Evolutionary conservation across 1,140 invertebrate species (phyloP).

Genomic region (Belonocnema kinseyi): DNA sequence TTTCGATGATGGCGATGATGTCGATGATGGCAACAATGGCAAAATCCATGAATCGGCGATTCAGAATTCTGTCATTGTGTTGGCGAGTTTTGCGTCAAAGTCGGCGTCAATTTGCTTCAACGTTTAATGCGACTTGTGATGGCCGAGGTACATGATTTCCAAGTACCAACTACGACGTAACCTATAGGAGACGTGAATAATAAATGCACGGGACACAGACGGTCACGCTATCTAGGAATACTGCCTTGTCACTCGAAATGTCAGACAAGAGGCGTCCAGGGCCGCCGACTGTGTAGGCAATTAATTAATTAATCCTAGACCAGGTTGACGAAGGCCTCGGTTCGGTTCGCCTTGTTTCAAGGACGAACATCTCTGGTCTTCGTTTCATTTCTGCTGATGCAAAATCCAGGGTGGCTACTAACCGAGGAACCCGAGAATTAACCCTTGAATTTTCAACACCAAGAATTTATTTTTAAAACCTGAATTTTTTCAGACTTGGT

Average conservation of each 20-base stretch:
- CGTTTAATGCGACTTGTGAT: slow-evolving; percentile 68
- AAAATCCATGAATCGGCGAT: not conserved
- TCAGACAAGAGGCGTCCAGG: slow-evolving; percentile 65
- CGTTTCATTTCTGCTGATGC: too few species aligned
- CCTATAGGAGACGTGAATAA: slow-evolving; percentile 73
- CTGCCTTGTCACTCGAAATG: slow-evolving; percentile 75
- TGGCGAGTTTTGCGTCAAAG: slow-evolving; percentile 12
- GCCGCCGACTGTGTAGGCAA: slow-evolving; percentile 60
- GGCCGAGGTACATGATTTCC: slow-evolving; percentile 61
- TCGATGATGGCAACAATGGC: not conserved
- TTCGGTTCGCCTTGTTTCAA: not conserved
- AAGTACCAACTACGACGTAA: slow-evolving; percentile 68
- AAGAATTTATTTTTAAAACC: too few species aligned
- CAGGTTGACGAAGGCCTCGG: slow-evolving; percentile 42
- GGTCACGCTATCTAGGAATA: slow-evolving; percentile 72
- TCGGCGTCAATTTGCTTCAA: slow-evolving; percentile 58
- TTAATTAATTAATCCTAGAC: slow-evolving; percentile 72
- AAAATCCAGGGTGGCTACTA: too few species aligned
- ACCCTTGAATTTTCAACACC: too few species aligned
- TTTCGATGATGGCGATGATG: not conserved
- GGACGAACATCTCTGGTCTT: not conserved
- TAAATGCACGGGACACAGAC: slow-evolving; percentile 68
- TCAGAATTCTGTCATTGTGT: not conserved
- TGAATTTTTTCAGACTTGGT: too few species aligned
- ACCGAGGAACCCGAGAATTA: too few species aligned